These are phyloP conservation scores for Beroe forskalii DNA, from an alignment of 37 sponge, comb jelly and placozoan genomes.

Conservation along the genomic window DNA sequence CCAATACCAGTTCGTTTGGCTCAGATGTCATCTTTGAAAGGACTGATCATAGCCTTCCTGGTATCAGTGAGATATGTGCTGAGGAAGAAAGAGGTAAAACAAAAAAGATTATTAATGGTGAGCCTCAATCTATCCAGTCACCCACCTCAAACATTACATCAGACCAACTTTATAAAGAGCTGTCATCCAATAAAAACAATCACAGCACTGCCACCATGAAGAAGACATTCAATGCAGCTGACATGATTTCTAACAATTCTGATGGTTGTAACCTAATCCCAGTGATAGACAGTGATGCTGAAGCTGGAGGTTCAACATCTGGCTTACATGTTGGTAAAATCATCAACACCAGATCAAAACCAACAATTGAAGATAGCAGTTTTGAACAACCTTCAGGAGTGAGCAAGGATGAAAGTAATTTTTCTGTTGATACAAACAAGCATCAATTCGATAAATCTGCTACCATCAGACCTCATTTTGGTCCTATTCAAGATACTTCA, in stretches of 20 bases:
- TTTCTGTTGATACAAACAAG: not conserved
- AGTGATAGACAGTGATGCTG: not conserved
- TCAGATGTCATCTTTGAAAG: not conserved
- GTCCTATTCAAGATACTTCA: no score
- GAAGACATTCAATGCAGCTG: not conserved
- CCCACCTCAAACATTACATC: conserved; percentile 6
- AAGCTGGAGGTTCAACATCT: not conserved
- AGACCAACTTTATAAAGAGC: not conserved
- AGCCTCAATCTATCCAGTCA: not conserved
- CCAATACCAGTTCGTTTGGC: conserved; percentile 25
- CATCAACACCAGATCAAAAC: no score
- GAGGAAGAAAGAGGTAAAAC: not conserved
- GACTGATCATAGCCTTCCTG: not conserved
- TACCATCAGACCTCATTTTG: not conserved
- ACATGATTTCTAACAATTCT: not conserved
- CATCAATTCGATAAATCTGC: not conserved
- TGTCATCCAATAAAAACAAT: not conserved
- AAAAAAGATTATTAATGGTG: not conserved
- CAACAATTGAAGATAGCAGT: no score
- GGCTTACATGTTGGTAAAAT: not conserved
- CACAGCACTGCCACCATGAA: not conserved
- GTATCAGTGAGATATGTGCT: not conserved
- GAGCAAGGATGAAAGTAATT: not conserved
- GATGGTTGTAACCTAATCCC: not conserved
- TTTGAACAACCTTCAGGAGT: not conserved